Percentiles rank a stretch among this genome's conserved stretches.
Conservation (phyloP, 2,888 invertebrate genomes). For the Pachydiplax longipennis region DNA sequence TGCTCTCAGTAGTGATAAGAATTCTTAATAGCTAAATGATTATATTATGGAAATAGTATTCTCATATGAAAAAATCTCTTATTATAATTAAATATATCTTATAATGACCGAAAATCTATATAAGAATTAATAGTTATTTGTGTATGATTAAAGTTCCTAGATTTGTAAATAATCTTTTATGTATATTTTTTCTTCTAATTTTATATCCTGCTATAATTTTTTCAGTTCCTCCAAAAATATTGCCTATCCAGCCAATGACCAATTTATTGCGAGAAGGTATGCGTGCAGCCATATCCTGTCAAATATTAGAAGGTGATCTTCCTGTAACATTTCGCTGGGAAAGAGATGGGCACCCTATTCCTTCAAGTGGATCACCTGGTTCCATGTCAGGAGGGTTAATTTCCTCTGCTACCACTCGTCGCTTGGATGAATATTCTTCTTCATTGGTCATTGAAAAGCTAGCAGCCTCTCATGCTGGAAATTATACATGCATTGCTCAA, state of each 20-base stretch:
- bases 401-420: constrained; percentile 55
- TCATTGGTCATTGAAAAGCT: constrained; percentile 86
- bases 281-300: constrained; percentile 88
- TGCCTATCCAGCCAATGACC: constrained; percentile 83
- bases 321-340: constrained; percentile 93
- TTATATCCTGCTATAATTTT: constrained; percentile 48
- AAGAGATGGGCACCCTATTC: constrained; percentile 81
- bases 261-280: constrained; percentile 72
- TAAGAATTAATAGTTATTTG: no score
- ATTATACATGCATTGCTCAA: constrained; percentile 90
- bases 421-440: constrained; percentile 81
- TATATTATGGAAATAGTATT: no score
- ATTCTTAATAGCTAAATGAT: no score
- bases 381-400: constrained; percentile 45
- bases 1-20: no score
- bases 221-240: constrained; percentile 82
- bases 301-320: constrained; percentile 90
- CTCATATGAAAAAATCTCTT: no score
- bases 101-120: no score
- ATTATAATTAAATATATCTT: no score
- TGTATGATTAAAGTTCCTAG: no score
- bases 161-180: no score
- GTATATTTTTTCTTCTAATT: no score
- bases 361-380: constrained; percentile 62
- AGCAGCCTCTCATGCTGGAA: constrained; percentile 84